Evolutionary conservation across 1,140 invertebrate species (phyloP), one percentile per base, ranked within the genome.

Genomic region (Drosophila ironensis): DNA sequence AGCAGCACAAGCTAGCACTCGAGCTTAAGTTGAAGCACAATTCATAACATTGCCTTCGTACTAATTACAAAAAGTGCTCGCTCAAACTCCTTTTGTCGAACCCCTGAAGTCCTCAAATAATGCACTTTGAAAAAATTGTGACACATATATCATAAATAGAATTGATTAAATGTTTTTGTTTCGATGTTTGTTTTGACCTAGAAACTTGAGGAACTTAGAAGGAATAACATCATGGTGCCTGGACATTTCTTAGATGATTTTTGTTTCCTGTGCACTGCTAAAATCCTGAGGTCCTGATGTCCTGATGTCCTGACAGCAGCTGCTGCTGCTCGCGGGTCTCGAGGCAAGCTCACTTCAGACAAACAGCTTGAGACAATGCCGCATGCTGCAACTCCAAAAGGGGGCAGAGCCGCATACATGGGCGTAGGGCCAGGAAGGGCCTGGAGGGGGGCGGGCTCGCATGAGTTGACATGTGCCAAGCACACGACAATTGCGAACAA

Each of bases 1-100:
- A 22, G 20, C 2, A 37, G 47, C 47, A 33, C 52, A 6, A 38
- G 30, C 52, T 37, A 30, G 66, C 75, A 80, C 76, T 74, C 66
- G 75, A 74, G 75, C 70, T 54, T 33, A 56, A 68, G 59, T 75
- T 81, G 52, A 81, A 81, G 76, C 71, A 75, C 76, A 81, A 81
- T 81, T 81, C 77, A 81, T 82, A 81, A 81, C 72, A 46, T 81
- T 82, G 77, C 77, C 73, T 81, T 81, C 77, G 72, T 81, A 81
- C 77, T 82, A 81, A 81, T 81, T 81, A 81, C 76, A 81, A 81
- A 81, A 75, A 75, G 76, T 80, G 76, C 76, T 60, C 40, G 27
- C 19, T 17, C 24, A 53, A 14, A 35, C 54, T 59, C 54, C 54
- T 40, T n/a, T 9, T 35, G 17, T 8, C 14, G 48, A 19, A 53